A percentile compares a stretch with the other conserved stretches of the same genome.
phyloP scores from a whole-genome alignment of 2,888 invertebrate species.

The Tetragonisca angustula region DNA sequence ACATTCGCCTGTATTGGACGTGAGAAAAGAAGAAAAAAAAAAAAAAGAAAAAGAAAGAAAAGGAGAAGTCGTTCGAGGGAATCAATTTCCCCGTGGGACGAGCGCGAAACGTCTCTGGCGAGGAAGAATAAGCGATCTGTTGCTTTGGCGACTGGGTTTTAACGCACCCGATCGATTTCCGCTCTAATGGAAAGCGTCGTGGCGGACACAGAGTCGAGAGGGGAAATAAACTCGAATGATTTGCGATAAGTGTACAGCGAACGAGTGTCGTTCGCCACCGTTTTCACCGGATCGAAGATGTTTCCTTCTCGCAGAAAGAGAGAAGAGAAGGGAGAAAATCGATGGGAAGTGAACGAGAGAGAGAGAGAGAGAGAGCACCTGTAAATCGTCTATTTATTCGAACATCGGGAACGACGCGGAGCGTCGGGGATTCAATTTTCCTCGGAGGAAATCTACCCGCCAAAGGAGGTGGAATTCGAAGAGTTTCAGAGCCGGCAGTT shows the following conservation, averaged over 20 bases:
- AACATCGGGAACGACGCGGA: conserved; percentile 4
- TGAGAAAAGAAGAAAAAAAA: background rate
- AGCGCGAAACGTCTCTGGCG: conserved; percentile 2
- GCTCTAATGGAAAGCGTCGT: conserved; percentile 39
- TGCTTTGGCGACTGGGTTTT: conserved; percentile 19
- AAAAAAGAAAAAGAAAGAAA: background rate
- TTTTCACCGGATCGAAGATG: conserved; percentile 6
- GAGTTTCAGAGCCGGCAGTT: background rate
- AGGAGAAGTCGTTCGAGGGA: conserved; percentile 4
- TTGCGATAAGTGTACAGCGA: conserved; percentile 32
- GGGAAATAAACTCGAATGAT: conserved; percentile 43
- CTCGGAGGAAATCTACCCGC: conserved; percentile 13
- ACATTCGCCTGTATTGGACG: too few relatives aligned
- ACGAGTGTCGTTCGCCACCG: conserved; percentile 6
- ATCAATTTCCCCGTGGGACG: conserved; percentile 25
- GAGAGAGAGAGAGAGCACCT: background rate
- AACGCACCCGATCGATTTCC: conserved; percentile 37
- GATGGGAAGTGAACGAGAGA: background rate
- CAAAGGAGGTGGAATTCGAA: conserved; percentile 26
- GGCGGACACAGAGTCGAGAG: conserved; percentile 11
- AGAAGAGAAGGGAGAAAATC: background rate
- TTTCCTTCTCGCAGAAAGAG: background rate
- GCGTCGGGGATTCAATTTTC: conserved; percentile 29
- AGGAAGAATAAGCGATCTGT: conserved; percentile 42
- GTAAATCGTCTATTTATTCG: conserved; percentile 49